Percentiles rank a stretch among this genome's conserved stretches.
Evolutionary conservation across 2,888 invertebrate species (phyloP).

Genomic region (Tachina fera): DNA sequence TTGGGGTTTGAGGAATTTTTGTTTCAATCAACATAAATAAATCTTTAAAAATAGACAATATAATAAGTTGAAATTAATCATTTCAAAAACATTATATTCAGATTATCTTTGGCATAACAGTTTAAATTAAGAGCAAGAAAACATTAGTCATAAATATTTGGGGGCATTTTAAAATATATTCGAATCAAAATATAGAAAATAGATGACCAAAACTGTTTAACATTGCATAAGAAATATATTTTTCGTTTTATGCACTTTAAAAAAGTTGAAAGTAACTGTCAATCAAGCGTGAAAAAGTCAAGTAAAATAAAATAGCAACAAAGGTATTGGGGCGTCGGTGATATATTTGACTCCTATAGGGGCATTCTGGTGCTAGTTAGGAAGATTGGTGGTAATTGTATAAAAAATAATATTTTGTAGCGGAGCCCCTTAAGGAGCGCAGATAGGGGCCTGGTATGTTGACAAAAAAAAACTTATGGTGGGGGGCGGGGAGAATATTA

Average conservation of each 20-base stretch:
- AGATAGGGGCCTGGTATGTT: no score
- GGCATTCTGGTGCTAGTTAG: no score
- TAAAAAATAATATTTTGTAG: no score
- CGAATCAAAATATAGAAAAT: background rate
- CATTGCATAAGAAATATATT: background rate
- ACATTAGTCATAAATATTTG: background rate
- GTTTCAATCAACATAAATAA: conserved; percentile 16
- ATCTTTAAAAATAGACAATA: conserved; percentile 29
- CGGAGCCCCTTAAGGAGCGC: no score
- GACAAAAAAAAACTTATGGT: no score
- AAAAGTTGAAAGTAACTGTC: background rate
- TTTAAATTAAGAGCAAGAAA: conserved; percentile 11
- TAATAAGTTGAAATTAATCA: conserved; percentile 7
- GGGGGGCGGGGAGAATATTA: no score
- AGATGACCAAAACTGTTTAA: background rate
- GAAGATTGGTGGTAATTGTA: no score
- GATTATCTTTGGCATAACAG: conserved; percentile 9
- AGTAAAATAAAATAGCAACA: background rate
- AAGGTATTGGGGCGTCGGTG: no score
- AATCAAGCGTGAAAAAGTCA: background rate
- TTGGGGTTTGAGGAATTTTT: conserved; percentile 13
- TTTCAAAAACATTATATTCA: conserved; percentile 4
- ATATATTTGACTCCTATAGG: no score
- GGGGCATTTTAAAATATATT: background rate
- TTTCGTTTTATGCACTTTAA: no score